Percentiles rank a stretch among this genome's conserved stretches.
These are phyloP conservation scores for Porphyrio hochstetteri DNA, from an alignment of 2,113 vertebrate genomes.

Conservation along the genomic window DNA sequence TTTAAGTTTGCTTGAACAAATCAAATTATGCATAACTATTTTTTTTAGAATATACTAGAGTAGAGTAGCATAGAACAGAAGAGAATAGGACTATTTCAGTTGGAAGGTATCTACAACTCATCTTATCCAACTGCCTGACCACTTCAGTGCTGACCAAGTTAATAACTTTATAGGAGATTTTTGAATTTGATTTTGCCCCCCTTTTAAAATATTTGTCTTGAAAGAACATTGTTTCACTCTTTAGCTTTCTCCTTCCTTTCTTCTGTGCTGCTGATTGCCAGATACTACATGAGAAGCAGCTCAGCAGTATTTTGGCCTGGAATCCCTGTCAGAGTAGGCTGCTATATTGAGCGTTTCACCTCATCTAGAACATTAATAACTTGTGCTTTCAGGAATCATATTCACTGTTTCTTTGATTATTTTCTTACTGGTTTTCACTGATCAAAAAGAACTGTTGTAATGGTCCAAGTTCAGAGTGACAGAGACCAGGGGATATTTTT, in stretches of 20 bases:
- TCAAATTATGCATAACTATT: background rate
- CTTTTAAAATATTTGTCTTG: background rate
- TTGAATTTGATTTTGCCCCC: background rate
- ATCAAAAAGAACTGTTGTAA: background rate
- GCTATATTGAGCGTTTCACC: background rate
- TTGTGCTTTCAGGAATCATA: slow-evolving; percentile 7
- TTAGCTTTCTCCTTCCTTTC: background rate
- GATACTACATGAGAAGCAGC: background rate
- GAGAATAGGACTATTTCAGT: too few relatives aligned
- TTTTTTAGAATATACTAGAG: too few relatives aligned
- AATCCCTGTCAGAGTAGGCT: background rate
- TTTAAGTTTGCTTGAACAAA: background rate
- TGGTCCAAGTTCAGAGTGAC: background rate
- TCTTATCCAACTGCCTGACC: too few relatives aligned
- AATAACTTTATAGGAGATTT: background rate
- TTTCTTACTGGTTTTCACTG: background rate
- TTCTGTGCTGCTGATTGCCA: background rate
- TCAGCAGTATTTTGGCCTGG: background rate
- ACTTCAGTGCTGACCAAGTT: too few relatives aligned
- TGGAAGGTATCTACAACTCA: too few relatives aligned
- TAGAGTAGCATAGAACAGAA: too few relatives aligned
- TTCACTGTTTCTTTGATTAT: background rate
- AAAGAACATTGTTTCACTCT: background rate
- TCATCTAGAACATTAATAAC: background rate
- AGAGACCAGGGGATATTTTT: background rate